Evolutionary conservation across 2,888 invertebrate species (phyloP), one percentile per base, ranked within the genome.

Genomic region (Lasioglossum pauxillum): DNA sequence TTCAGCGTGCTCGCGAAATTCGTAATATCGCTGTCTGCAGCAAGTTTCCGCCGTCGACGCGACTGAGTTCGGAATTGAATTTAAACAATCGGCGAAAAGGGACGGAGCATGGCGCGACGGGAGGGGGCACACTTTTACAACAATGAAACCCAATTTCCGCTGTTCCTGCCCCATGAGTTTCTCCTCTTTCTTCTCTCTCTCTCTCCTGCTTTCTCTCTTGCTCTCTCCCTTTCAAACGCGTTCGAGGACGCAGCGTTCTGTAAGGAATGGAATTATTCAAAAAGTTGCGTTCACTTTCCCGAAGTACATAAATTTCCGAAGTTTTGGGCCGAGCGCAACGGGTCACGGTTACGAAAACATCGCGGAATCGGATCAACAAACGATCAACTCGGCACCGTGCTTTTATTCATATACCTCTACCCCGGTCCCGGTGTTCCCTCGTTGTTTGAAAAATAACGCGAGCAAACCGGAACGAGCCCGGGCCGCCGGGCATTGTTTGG

Each of bases 131-230:
- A 78, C 81, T 80, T 79, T 77, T 60, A 23, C 69, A 77, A 83
- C 75, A 78, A 79, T 82, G 82, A 78, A 82, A 88, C 77, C 73
- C 69, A 84, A 84, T 77, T 88, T 82, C 53, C 81, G 46, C 5
- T 75, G 74, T 57, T 73, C 72, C 72, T 27, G 57, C 74, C 44
- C 27, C 67, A 49, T 44, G 72, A 69, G 46, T 53, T 73, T 31
- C 8, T n/a, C 14, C 27, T 12, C 27, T 5, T 4, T 27, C 27
- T 12, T 12, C 27, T 60, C 14, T 31, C 27, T 27, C 60, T 27
- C 5, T 0, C 27, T 7, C 27, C 16, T 5, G 27, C 5, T 27
- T 14, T 14, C 27, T 5, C 60, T 31, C 27, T 16, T 16, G 0
- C 64, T 64, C 14, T 60, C 5, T 31, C 31, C 7, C 31, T 64